Base-by-base conservation (phyloP, 2,113 vertebrate genomes). In the Glaucomys volans region DNA sequence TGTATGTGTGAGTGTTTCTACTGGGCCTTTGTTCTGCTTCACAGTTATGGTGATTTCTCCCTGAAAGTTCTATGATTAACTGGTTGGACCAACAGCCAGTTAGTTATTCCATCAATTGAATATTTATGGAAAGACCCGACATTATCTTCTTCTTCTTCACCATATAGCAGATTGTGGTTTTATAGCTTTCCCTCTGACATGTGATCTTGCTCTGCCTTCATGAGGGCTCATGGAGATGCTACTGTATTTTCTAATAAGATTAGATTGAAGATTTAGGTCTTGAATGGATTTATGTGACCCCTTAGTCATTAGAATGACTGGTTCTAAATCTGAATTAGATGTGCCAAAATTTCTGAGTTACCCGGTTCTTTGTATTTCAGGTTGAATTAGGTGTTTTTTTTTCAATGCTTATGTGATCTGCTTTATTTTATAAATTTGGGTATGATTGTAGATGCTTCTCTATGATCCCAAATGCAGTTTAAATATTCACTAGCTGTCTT, bases 401-500 rank as follows among this genome's bases (percentile, higher is more conserved):
- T 42, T 24, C 83, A 37, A 79, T n/a, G 20, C 95, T 64, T 22
- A 75, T 14, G 35, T 0, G 37, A 4, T 72, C 30, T 79, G 26
- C 30, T 79, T 95, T 32, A 66, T 47, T 74, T 94, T 72, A 91
- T 66, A 93, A n/a, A 82, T 28, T 30, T 95, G 52, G 47, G 62
- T 28, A 52, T 47, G 42, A 12, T 71, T 59, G 11, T 67, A 91
- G 30, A 42, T 85, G 35, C 44, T 85, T 59, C 20, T 44, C 5
- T 16, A 11, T n/a, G 84, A 76, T 40, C 16, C 47, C 28, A 95
- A 47, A 44, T 94, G 35, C 2, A 75, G 13, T 87, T 94, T 54
- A 92, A 87, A 90, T 95, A n/a, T n/a, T n/a, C n/a, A n/a, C n/a
- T n/a, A n/a, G 35, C 50, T 32, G 12, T n/a, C 26, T 93, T 84